These are phyloP conservation scores for Ammodytes dubius DNA, from an alignment of 2,113 vertebrate species.

Conservation along the genomic window DNA sequence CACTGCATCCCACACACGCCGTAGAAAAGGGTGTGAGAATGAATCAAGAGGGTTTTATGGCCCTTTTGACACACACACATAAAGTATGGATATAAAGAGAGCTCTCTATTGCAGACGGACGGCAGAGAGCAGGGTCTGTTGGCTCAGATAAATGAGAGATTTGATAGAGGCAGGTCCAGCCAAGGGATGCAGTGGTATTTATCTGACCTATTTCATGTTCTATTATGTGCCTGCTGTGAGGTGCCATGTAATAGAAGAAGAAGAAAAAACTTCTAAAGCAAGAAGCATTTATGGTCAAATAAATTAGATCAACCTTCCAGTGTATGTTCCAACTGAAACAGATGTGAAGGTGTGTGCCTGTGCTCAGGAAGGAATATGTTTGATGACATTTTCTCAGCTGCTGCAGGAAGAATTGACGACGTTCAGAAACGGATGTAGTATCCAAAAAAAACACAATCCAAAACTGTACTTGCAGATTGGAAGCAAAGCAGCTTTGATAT, in stretches of 20 bases:
- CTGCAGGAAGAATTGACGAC: neutral
- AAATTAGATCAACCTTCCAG: constrained; percentile 26
- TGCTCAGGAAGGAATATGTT: constrained; percentile 4
- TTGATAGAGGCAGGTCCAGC: constrained; percentile 28
- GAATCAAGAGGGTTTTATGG: constrained; percentile 63
- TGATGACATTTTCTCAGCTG: neutral
- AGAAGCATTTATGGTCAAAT: constrained; percentile 23
- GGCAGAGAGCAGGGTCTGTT: constrained; percentile 23
- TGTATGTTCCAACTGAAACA: constrained; percentile 1
- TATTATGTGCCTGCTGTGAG: constrained; percentile 16
- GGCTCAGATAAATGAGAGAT: constrained; percentile 59
- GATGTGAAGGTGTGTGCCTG: constrained; percentile 7
- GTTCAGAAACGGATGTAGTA: neutral
- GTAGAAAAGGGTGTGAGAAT: constrained; percentile 28
- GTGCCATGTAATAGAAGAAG: constrained; percentile 6
- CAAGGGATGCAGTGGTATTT: constrained; percentile 23
- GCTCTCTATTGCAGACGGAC: constrained; percentile 27
- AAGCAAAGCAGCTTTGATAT: constrained; percentile 17
- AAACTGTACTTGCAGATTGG: neutral
- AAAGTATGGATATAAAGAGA: constrained; percentile 55
- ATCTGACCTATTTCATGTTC: constrained; percentile 8
- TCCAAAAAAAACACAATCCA: constrained; percentile 6
- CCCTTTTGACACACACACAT: constrained; percentile 50
- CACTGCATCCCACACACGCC: constrained; percentile 2
- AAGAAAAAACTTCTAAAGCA: constrained; percentile 3